These are phyloP conservation scores for Turnix velox DNA, from an alignment of 2,113 vertebrate genomes.

Conservation along the genomic window DNA sequence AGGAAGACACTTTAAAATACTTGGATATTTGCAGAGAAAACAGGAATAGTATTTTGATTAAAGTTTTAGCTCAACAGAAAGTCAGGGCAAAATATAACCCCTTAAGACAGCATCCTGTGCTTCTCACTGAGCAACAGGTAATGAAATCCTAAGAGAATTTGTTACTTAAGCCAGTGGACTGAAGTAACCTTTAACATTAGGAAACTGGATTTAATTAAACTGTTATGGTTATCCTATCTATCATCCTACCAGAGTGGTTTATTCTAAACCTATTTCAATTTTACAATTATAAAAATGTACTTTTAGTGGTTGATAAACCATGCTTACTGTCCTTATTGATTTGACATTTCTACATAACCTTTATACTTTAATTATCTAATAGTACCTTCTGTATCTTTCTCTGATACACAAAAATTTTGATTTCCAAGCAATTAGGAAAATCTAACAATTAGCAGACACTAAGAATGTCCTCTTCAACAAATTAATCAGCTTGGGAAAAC, in stretches of 20 bases:
- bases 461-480: constrained; percentile 55
- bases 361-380: constrained; percentile 73
- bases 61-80: background rate
- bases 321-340: constrained; percentile 72
- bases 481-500: constrained; percentile 50
- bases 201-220: constrained; percentile 78
- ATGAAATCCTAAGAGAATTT: constrained; percentile 71
- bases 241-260: constrained; percentile 46
- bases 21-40: constrained; percentile 37
- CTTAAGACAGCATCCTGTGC: background rate
- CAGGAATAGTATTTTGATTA: constrained; percentile 39
- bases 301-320: constrained; percentile 60
- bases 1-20: constrained; percentile 29
- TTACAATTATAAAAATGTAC: constrained; percentile 61
- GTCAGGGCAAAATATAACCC: constrained; percentile 1
- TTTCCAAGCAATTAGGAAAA: constrained; percentile 59
- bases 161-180: constrained; percentile 73
- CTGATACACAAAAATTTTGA: constrained; percentile 39
- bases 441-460: constrained; percentile 42
- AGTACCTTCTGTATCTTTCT: constrained; percentile 58
- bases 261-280: constrained; percentile 69
- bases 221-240: constrained; percentile 64
- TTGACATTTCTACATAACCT: constrained; percentile 71
- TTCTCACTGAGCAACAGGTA: constrained; percentile 44
- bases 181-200: constrained; percentile 72